Conservation (phyloP, 2,113 vertebrate species). For the Neolamprologus brichardi region DNA sequence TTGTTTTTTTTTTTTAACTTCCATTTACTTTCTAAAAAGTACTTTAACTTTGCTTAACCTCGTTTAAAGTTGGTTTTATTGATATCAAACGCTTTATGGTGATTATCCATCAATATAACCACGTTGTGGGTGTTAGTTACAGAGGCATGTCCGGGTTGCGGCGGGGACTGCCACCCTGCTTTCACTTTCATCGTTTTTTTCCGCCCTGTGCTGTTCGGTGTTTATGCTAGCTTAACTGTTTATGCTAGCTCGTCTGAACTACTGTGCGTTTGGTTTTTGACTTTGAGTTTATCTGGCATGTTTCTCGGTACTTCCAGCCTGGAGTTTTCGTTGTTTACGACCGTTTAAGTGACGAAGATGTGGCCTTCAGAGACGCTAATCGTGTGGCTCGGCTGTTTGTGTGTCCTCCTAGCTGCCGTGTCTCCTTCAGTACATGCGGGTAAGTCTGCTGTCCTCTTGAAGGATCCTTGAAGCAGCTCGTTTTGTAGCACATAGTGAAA, state of each 20-base stretch:
- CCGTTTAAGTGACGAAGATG: not conserved
- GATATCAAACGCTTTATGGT: not conserved
- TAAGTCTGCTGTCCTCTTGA: not conserved
- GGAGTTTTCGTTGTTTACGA: not conserved
- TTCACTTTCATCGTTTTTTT: not conserved
- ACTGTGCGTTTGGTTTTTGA: accelerated
- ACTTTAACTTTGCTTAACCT: not conserved
- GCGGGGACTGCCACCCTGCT: not conserved
- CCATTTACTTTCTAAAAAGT: not conserved
- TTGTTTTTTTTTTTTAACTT: accelerated
- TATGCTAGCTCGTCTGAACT: accelerated
- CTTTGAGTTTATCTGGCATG: not conserved
- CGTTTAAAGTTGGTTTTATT: not conserved
- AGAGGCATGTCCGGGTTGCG: not conserved
- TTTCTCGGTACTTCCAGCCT: not conserved
- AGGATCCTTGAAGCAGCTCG: not conserved
- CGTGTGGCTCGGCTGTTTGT: not conserved
- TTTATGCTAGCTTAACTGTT: not conserved
- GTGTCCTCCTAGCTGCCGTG: not conserved
- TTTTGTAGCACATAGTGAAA: not conserved
- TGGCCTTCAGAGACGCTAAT: not conserved
- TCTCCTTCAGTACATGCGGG: not conserved
- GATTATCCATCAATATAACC: not conserved
- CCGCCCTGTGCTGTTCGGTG: not conserved
- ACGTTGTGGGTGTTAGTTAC: not conserved